Conservation (phyloP, 2,113 vertebrate species). For the Aphyosemion australe region DNA sequence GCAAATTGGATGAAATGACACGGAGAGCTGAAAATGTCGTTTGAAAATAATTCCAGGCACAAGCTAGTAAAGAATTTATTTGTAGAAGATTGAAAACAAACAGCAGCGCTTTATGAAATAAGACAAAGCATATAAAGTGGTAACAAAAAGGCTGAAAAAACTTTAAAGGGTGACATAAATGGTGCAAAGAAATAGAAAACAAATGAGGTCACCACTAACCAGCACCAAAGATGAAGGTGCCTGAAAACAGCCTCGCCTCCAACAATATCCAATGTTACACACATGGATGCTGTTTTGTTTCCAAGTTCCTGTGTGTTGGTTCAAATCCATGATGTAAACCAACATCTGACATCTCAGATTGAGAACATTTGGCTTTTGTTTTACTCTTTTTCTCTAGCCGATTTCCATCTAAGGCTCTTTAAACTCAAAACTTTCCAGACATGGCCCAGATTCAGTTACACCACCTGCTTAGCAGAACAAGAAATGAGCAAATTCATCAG, state of each 20-base stretch:
- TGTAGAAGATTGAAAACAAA: not conserved
- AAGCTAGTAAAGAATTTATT: too few relatives aligned
- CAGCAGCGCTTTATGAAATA: not conserved
- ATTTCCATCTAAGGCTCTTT: constrained; percentile 18
- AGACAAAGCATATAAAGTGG: not conserved
- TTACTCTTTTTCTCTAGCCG: constrained; percentile 3
- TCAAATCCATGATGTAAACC: constrained; percentile 52
- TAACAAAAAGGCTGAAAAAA: not conserved
- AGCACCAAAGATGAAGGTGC: constrained; percentile 13
- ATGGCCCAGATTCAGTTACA: not conserved
- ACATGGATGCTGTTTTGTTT: constrained; percentile 13
- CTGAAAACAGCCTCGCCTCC: constrained; percentile 36
- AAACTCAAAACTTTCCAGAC: constrained; percentile 17
- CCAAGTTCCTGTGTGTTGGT: constrained; percentile 4
- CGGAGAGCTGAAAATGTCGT: not conserved
- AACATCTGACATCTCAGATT: constrained; percentile 44
- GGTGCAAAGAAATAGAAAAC: constrained; percentile 18
- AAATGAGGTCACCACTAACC: constrained; percentile 33
- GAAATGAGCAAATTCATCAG: too few relatives aligned
- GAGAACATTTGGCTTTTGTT: constrained; percentile 58
- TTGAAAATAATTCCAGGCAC: not conserved
- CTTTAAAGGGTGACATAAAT: not conserved
- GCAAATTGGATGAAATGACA: not conserved
- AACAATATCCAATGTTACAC: constrained; percentile 26
- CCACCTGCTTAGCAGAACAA: too few relatives aligned